Evolutionary conservation across 2,888 invertebrate genomes (phyloP).

Genomic region (Notocelia uddmanniana): DNA sequence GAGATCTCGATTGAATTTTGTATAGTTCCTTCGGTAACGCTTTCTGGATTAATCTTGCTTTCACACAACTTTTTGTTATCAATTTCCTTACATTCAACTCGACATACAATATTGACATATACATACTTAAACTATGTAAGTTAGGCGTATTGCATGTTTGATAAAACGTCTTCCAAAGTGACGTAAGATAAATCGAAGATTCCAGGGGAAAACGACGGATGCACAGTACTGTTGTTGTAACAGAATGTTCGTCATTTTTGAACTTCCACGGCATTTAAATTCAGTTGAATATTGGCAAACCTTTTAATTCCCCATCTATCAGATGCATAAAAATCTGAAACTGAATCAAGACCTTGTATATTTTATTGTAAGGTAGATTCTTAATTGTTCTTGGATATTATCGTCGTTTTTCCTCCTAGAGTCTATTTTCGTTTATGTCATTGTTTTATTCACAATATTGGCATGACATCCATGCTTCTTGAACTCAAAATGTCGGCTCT

Average conservation of each 20-base stretch:
- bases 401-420: conserved; percentile 5
- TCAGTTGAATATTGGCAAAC: background rate
- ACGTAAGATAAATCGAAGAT: conserved; percentile 68
- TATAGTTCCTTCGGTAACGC: conserved; percentile 75
- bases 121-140: conserved; percentile 71
- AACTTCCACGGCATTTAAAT: background rate
- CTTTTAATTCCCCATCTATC: background rate
- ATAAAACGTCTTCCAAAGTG: conserved; percentile 85
- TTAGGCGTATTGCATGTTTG: conserved; percentile 79
- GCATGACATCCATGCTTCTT: background rate
- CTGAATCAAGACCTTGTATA: background rate
- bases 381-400: background rate
- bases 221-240: background rate
- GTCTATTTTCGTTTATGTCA: background rate
- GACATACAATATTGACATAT: conserved; percentile 60
- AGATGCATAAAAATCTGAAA: background rate
- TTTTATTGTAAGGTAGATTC: background rate
- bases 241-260: background rate
- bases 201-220: conserved; percentile 2
- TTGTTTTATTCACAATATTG: background rate
- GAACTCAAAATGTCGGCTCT: background rate
- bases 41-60: conserved; percentile 59
- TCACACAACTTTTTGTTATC: conserved; percentile 66
- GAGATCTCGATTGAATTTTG: conserved; percentile 77
- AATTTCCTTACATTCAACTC: conserved; percentile 56